Base-by-base conservation (phyloP, 2,113 vertebrate species). In the Chrysemys picta region DNA sequence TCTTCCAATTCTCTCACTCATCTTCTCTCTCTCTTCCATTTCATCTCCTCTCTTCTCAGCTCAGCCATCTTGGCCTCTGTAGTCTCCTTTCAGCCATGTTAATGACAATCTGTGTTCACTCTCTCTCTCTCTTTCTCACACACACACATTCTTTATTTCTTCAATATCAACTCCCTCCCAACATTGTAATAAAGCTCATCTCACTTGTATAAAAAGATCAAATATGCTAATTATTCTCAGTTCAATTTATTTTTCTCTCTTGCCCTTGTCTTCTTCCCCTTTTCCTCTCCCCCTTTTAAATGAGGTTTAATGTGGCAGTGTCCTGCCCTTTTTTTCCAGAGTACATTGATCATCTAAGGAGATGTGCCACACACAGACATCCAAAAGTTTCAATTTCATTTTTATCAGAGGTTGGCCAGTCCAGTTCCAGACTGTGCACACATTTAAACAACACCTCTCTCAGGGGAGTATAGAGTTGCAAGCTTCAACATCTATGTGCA, bases 401-500 rank as follows among this genome's bases (percentile, higher is more conserved):
- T 98, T 98, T 97, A 98, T 98, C 98, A 98, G 97, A 93, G 98
- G 78, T 89, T 65, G 87, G 95, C 97, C 96, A 97, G 90, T 93
- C 91, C 56, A 50, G 59, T 96, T 95, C 95, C 97, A 98, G 97
- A 95, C 95, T 96, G 96, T 92, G 97, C 97, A 97, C 92, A 97
- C 96, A 97, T 97, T 98, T 98, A 98, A 98, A 98, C 97, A 97
- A 96, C 93, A 96, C 90, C 57, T 69, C 52, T 47, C 5, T n/a
- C 22, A 75, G 19, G 8, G 97, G 98, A 98, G 93, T 94, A 97
- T 96, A 95, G 86, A 97, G 94, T 98, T 97, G 94, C 97, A 98
- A 97, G 94, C 93, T 96, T 97, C 75, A 2, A 97, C 97, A 98
- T 98, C 97, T 98, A 98, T 98, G 98, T 98, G 98, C 98, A 98